These are phyloP conservation scores for Cordilura impudica DNA, from an alignment of 2,888 invertebrate species.

Conservation along the genomic window DNA sequence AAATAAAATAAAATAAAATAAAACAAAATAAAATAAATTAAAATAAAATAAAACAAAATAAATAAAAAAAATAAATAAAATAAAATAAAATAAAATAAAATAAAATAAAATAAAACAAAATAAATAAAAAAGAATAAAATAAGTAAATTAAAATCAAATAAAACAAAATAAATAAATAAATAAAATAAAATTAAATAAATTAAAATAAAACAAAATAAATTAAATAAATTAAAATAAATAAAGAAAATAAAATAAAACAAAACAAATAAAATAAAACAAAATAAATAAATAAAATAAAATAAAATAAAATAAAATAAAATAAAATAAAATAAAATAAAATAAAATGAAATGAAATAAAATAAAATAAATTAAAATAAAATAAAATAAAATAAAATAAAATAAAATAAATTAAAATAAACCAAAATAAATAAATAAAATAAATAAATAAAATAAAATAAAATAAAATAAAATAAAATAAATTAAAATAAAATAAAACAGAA, in stretches of 20 bases:
- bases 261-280: too few relatives aligned
- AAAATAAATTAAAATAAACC: background rate
- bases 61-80: too few relatives aligned
- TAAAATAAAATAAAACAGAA: too few relatives aligned
- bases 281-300: background rate
- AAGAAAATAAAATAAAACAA: too few relatives aligned
- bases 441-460: background rate
- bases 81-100: too few relatives aligned
- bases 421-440: too few relatives aligned
- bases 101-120: too few relatives aligned
- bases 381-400: background rate
- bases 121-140: background rate
- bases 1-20: too few relatives aligned
- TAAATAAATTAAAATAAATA: too few relatives aligned
- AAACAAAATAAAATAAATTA: too few relatives aligned
- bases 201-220: background rate
- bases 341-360: background rate
- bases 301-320: background rate
- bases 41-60: too few relatives aligned
- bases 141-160: too few relatives aligned
- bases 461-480: background rate
- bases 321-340: background rate
- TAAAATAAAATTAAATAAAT: background rate
- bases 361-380: background rate
- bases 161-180: slow-evolving; percentile 8